phyloP scores from a whole-genome alignment of 2,888 invertebrate genomes.

The Cheilosia impressa region DNA sequence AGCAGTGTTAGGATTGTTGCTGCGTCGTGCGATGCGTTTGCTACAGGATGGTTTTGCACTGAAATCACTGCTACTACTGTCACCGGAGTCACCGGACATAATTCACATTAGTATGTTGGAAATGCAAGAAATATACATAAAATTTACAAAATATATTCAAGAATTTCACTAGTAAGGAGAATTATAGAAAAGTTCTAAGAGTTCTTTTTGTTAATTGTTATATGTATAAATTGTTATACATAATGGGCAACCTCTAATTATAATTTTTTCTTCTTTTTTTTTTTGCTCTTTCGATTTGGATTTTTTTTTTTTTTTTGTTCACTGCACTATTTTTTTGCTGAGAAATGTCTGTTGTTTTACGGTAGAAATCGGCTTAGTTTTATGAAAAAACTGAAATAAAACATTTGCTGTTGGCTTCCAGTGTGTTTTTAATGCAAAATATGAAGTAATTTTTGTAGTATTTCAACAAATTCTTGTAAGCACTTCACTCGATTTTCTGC shows the following conservation, averaged over 20 bases:
- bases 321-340: constrained; percentile 66
- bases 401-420: constrained; percentile 56
- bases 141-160: constrained; percentile 54
- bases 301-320: constrained; percentile 64
- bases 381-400: constrained; percentile 58
- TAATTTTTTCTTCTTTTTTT: constrained; percentile 57
- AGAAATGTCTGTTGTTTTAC: constrained; percentile 44
- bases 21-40: constrained; percentile 69
- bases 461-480: constrained; percentile 68
- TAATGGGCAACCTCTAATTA: constrained; percentile 46
- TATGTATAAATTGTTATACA: constrained; percentile 38
- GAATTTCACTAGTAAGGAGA: constrained; percentile 44
- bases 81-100: constrained; percentile 79
- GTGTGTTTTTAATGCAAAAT: constrained; percentile 63
- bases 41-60: constrained; percentile 77
- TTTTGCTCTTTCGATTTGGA: constrained; percentile 44
- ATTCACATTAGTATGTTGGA: constrained; percentile 76
- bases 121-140: constrained; percentile 76
- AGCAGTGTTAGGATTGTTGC: constrained; percentile 30
- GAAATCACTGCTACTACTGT: constrained; percentile 77
- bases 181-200: constrained; percentile 53
- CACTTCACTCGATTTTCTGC: constrained; percentile 77
- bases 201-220: constrained; percentile 58
- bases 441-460: constrained; percentile 65
- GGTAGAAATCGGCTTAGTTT: constrained; percentile 49